Evolutionary conservation across 2,113 vertebrate species (phyloP).

Genomic region (Melanostigma gelatinosum): DNA sequence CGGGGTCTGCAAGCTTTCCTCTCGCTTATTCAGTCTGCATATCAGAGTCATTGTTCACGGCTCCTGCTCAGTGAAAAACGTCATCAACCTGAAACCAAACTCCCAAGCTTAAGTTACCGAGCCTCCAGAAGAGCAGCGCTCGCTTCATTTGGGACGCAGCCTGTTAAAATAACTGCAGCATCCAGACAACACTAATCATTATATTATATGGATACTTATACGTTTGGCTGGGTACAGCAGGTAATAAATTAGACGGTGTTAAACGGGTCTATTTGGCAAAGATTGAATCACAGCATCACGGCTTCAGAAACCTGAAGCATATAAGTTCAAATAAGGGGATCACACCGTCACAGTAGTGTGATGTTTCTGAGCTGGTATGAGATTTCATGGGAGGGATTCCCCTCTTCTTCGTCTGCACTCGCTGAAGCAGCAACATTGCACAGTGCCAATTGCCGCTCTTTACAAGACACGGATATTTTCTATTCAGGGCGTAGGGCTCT

Average conservation of each 20-base stretch:
- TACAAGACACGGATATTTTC: slow-evolving; percentile 41
- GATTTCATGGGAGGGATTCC: slow-evolving; percentile 10
- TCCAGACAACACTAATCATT: slow-evolving; percentile 28
- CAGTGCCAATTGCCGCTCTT: slow-evolving; percentile 15
- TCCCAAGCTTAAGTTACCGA: slow-evolving; percentile 18
- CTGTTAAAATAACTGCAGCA: slow-evolving; percentile 6
- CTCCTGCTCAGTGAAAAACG: slow-evolving; percentile 32
- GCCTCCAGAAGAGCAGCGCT: slow-evolving; percentile 5
- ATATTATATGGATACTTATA: slow-evolving; percentile 9
- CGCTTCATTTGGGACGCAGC: slow-evolving; percentile 34
- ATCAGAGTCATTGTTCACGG: neutral
- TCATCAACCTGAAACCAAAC: slow-evolving; percentile 57
- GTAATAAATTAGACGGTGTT: slow-evolving; percentile 20
- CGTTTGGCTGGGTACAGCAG: slow-evolving; percentile 30
- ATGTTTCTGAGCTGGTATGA: neutral
- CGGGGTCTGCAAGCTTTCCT: neutral
- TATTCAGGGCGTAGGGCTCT: slow-evolving; percentile 32
- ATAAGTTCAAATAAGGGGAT: neutral
- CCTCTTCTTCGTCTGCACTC: slow-evolving; percentile 11
- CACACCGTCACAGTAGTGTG: neutral
- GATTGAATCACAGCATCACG: neutral
- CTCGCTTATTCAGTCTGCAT: neutral
- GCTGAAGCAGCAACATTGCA: slow-evolving; percentile 41
- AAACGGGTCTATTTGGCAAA: slow-evolving; percentile 18
- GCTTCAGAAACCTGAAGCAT: neutral